These are phyloP conservation scores for Caenorhabditis elegans DNA, from an alignment of 1,140 invertebrate genomes.

Conservation along the genomic window DNA sequence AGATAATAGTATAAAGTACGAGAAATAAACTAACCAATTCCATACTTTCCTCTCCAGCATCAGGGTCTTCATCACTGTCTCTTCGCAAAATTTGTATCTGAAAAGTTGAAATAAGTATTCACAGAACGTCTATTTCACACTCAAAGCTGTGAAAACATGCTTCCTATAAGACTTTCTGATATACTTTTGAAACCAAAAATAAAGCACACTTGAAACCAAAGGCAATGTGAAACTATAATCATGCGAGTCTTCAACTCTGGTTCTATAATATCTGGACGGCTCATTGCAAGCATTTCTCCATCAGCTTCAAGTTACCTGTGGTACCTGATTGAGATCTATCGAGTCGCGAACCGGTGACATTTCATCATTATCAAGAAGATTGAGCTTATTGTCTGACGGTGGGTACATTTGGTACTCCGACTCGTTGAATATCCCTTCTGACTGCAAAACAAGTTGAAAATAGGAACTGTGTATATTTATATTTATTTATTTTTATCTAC, in stretches of 20 bases:
- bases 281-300: background rate
- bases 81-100: constrained; percentile 40
- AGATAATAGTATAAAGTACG: background rate
- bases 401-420: constrained; percentile 44
- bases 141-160: background rate
- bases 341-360: background rate
- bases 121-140: background rate
- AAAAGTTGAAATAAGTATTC: background rate
- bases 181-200: too few species aligned
- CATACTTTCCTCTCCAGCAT: constrained; percentile 41
- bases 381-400: constrained; percentile 14
- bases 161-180: background rate
- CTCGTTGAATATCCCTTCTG: constrained; percentile 33
- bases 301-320: constrained; percentile 27
- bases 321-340: constrained; percentile 30
- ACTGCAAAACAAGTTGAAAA: background rate
- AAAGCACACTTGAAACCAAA: background rate
- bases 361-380: background rate
- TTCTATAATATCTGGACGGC: too few species aligned
- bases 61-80: constrained; percentile 35
- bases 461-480: background rate
- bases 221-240: background rate
- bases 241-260: background rate
- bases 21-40: constrained; percentile 20
- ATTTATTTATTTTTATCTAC: background rate